Conservation (phyloP, 2,113 vertebrate species). For the Embiotoca jacksoni region DNA sequence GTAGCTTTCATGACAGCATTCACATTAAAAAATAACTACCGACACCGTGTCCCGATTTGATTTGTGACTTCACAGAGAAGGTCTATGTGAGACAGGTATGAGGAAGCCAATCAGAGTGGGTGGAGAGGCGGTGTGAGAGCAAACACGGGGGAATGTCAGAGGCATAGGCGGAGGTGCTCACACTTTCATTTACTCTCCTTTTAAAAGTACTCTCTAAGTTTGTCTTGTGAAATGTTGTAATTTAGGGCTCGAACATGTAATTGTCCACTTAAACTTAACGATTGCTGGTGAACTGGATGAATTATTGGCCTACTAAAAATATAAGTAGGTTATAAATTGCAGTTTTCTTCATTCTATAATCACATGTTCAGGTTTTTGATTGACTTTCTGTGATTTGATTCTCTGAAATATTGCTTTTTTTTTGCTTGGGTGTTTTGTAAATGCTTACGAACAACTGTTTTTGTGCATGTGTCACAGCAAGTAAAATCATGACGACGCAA, state of each 20-base stretch:
- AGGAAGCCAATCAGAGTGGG: neutral
- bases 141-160: neutral
- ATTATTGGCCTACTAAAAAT: neutral
- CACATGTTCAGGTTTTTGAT: neutral
- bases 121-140: neutral
- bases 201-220: neutral
- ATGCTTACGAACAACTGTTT: no score
- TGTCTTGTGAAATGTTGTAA: neutral
- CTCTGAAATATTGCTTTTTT: neutral
- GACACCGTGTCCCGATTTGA: conserved; percentile 1
- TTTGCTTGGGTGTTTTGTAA: no score
- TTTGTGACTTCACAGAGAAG: neutral
- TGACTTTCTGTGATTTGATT: neutral
- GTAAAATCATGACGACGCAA: neutral
- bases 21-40: neutral
- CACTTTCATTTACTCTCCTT: conserved; percentile 5
- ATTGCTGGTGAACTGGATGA: neutral
- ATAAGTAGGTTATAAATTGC: neutral
- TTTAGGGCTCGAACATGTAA: neutral
- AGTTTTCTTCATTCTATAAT: neutral
- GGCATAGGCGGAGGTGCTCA: neutral
- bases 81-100: neutral
- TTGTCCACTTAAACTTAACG: neutral
- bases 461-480: no score
- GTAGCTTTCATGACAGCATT: neutral